Base-by-base conservation (phyloP, 2,797 vertebrate species). In the Macrochelys suwanniensis region DNA sequence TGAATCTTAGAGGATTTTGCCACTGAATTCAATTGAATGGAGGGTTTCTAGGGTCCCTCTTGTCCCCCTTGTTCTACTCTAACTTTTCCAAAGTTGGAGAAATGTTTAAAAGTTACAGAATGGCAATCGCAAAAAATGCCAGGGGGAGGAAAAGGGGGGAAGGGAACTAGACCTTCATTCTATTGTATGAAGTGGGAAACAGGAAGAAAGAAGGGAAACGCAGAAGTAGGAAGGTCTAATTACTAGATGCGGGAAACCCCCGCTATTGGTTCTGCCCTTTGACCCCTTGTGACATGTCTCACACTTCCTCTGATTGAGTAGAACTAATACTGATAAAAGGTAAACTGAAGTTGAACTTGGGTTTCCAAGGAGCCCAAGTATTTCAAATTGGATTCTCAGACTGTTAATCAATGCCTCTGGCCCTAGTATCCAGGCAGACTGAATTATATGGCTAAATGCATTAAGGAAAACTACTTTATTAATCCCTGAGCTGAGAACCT, bases 401-500 rank as follows among this genome's bases (percentile, higher is more conserved):
- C 50, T 49, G 25, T 85, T 81, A 57, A 54, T 3, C 31, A 25
- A 7, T 1, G 0, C 61, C 42, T 88, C 85, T 88, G 80, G 80
- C 65, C 56, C 25, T 79, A 33, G 25, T 47, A 89, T 85, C 25
- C 28, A 87, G 87, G 84, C 68, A 88, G 28, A 0, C 0, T 42
- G 26, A 92, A 76, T 54, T 7, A 25, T 89, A 21, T 31, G 86
- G 21, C 17, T 93, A 89, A 54, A 57, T 53, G 5, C 71, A 47
- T 5, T 78, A 49, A 37, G 78, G 83, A 65, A 92, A 26, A 51
- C 15, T 37, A 6, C 15, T 94, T 10, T 79, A 83, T 74, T 92
- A 78, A 82, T 94, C 84, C 33, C 90, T 31, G 59, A 0, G 19
- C n/a, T 28, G 68, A 89, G 94, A 97, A 80, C 61, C 82, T 80